Conservation (phyloP, 1,140 invertebrate genomes). For the Macrotrachela quadricornifera region DNA sequence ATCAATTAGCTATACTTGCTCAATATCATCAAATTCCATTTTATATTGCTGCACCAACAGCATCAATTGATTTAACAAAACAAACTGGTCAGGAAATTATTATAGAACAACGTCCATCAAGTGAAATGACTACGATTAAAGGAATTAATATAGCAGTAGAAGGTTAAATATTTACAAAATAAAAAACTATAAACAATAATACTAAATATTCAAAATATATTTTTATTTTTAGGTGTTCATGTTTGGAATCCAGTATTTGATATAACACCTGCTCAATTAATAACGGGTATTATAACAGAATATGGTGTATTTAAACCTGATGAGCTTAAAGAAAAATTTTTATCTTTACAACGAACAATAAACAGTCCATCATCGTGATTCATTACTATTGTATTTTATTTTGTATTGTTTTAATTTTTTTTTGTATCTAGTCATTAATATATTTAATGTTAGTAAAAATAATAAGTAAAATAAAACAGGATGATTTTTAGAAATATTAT, state of each 20-base stretch:
- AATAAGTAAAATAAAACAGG: no score
- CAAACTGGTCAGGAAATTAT: slow-evolving; percentile 58
- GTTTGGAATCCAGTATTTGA: slow-evolving; percentile 99
- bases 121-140: slow-evolving; percentile 68
- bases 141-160: slow-evolving; percentile 58
- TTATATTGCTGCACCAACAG: slow-evolving; percentile 75
- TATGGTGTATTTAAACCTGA: slow-evolving; percentile 53
- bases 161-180: no score
- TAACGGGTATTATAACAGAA: slow-evolving; percentile 86
- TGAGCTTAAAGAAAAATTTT: slow-evolving; percentile 12
- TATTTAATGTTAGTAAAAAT: no score
- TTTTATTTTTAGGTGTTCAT: slow-evolving; percentile 43
- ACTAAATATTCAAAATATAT: slow-evolving; percentile 1
- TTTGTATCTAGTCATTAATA: no score
- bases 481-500: no score
- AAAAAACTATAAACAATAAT: no score
- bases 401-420: no score
- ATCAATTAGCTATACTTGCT: slow-evolving; percentile 69
- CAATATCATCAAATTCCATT: slow-evolving; percentile 77
- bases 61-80: slow-evolving; percentile 65
- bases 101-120: slow-evolving; percentile 71
- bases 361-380: no score
- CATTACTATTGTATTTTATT: no score
- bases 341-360: no score
- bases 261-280: slow-evolving; percentile 75